These are phyloP conservation scores for Ephestia elutella DNA, from an alignment of 1,140 invertebrate species.

Conservation along the genomic window DNA sequence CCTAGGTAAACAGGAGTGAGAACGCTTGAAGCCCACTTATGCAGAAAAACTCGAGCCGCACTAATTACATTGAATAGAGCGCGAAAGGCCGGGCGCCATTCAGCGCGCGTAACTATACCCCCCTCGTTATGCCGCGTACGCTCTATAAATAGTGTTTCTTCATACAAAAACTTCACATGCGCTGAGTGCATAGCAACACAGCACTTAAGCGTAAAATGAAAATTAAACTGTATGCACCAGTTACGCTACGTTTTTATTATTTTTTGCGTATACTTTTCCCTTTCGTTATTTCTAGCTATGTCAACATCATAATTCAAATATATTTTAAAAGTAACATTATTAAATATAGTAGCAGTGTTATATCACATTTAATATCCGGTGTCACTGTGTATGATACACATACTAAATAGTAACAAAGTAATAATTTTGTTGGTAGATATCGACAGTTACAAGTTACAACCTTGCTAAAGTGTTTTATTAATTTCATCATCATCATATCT, in stretches of 20 bases:
- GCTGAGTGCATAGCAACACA: neutral
- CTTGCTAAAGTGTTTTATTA: too few relatives aligned
- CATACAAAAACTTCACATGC: conserved; percentile 8
- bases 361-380: too few relatives aligned
- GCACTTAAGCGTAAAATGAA: conserved; percentile 1
- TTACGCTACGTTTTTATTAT: neutral
- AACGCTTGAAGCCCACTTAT: conserved; percentile 49
- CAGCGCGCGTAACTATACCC: conserved; percentile 33
- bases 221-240: neutral
- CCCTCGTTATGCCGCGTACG: conserved; percentile 18
- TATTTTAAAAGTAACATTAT: too few relatives aligned
- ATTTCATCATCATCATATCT: too few relatives aligned
- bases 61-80: conserved; percentile 60
- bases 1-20: conserved; percentile 31
- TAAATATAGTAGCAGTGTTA: too few relatives aligned
- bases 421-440: too few relatives aligned
- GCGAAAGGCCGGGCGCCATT: conserved; percentile 45
- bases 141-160: conserved; percentile 15
- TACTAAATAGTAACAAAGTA: too few relatives aligned
- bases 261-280: neutral
- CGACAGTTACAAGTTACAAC: too few relatives aligned
- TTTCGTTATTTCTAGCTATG: too few relatives aligned
- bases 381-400: too few relatives aligned
- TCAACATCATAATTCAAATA: too few relatives aligned
- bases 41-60: conserved; percentile 45